Percentiles rank a stretch among this genome's conserved stretches.
Conservation (phyloP, 2,888 invertebrate species). For the Chymomyza procnemis region DNA sequence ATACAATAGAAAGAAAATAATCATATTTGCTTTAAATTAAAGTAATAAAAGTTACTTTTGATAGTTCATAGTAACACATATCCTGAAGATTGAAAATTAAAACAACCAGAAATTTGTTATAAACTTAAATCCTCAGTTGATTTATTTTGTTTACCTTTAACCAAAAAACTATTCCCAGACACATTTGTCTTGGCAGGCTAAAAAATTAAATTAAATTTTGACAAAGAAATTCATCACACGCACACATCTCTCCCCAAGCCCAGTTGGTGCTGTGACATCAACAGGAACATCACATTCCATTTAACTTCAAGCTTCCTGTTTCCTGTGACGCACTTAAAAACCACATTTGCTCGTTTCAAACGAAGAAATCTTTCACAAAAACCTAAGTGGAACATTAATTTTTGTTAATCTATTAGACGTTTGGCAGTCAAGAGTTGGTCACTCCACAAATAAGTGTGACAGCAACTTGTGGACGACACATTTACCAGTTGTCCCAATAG, state of each 20-base stretch:
- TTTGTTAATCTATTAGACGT: slow-evolving; percentile 70
- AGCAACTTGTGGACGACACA: not conserved
- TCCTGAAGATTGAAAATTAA: too few relatives aligned
- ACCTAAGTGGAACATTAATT: slow-evolving; percentile 65
- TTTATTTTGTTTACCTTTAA: slow-evolving; percentile 19
- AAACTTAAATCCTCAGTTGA: not conserved
- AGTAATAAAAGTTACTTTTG: too few relatives aligned
- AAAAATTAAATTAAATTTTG: slow-evolving; percentile 66
- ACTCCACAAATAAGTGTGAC: slow-evolving; percentile 16
- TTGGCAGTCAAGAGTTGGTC: slow-evolving; percentile 42
- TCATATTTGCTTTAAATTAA: too few relatives aligned
- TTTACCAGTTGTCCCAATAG: not conserved
- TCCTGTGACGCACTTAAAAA: not conserved
- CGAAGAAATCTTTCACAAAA: slow-evolving; percentile 7
- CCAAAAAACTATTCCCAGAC: not conserved
- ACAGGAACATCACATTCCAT: slow-evolving; percentile 66
- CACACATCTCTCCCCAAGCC: not conserved
- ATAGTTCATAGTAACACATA: too few relatives aligned
- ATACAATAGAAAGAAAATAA: too few relatives aligned
- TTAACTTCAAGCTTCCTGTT: slow-evolving; percentile 51
- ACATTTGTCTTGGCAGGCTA: not conserved
- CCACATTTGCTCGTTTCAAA: not conserved
- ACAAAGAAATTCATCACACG: slow-evolving; percentile 43
- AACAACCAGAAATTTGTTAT: too few relatives aligned
- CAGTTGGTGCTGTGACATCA: slow-evolving; percentile 5